Percentiles rank a stretch among this genome's conserved stretches.
Evolutionary conservation across 2,113 vertebrate species (phyloP).

Genomic region (Corythaeola cristata): DNA sequence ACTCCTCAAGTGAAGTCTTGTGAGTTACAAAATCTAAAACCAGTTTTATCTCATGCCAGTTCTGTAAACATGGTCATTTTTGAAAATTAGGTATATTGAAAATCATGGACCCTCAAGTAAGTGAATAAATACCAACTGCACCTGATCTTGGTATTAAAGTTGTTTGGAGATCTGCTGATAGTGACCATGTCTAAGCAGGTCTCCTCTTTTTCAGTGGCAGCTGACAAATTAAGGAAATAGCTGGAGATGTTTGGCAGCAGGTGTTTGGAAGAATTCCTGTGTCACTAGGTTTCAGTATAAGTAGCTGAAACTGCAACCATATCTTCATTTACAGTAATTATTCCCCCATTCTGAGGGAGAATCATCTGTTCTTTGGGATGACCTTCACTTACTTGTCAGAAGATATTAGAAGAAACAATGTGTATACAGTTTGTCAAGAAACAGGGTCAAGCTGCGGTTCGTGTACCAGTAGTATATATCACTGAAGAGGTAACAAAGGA

Average conservation of each 20-base stretch:
- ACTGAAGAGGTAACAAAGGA: not conserved
- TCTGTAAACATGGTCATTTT: not conserved
- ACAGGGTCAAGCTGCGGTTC: not conserved
- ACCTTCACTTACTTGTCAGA: not conserved
- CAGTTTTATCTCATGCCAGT: not conserved
- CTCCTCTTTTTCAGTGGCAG: not conserved
- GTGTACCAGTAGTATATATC: not conserved
- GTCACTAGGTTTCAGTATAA: not conserved
- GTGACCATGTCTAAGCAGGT: not conserved
- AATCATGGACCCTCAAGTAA: not conserved
- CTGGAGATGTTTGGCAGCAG: not conserved
- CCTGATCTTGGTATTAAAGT: not conserved
- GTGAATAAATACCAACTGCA: not conserved
- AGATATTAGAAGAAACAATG: not conserved
- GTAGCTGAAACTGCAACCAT: not conserved
- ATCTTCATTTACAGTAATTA: not conserved
- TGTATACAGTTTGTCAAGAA: not conserved
- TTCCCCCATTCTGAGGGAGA: not conserved
- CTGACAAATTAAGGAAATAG: not conserved
- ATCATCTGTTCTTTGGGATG: not conserved
- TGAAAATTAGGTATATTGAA: not conserved
- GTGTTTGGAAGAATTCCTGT: not conserved
- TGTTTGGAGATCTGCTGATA: not conserved
- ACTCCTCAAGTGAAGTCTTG: not conserved
- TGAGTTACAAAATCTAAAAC: not conserved